Base-by-base conservation (phyloP, 1,140 invertebrate genomes). In the Sarcophaga peregrina region DNA sequence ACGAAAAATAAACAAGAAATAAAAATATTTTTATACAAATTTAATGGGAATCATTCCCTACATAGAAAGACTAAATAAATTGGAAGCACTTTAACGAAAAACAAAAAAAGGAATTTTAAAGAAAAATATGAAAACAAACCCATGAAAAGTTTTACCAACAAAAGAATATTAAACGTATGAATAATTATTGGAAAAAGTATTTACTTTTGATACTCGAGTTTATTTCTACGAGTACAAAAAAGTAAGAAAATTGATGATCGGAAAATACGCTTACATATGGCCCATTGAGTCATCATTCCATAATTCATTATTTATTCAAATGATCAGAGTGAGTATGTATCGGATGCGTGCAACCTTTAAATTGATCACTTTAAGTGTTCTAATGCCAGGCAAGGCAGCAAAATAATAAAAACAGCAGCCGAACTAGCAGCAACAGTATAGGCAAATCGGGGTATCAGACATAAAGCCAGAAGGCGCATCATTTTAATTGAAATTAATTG, bases 401-500 rank as follows among this genome's bases (percentile, higher is more conserved):
- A 37, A 37, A 37, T 37, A 37, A 37, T 2, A 37, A 37, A 37
- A 37, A 37, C 25, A 37, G 25, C 25, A 37, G 25, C 25, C 25
- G 4, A 37, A 37, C 25, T 2, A 2, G 25, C 25, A 37, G 25
- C 25, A 4, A 37, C 25, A 37, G 25, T 25, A 17, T 68, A 68
- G 62, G 62, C 25, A 37, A 37, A 37, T 37, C n/a, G n/a, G 25
- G 25, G 25, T 37, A 37, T 37, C 25, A 68, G 62, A 68, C 25
- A 45, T n/a, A 46, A n/a, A 47, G 74, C 47, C 1, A 17, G 74
- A 8, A 13, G 47, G 74, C 74, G 74, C 74, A 25, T n/a, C 48
- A 52, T 48, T 78, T 78, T 20, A 78, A 78, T 78, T 78, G 75
- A 78, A 78, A 78, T 50, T 78, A 78, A 78, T 78, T 78, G 75